phyloP scores from a whole-genome alignment of 2,888 invertebrate species.

The Hypolimnas misippus region DNA sequence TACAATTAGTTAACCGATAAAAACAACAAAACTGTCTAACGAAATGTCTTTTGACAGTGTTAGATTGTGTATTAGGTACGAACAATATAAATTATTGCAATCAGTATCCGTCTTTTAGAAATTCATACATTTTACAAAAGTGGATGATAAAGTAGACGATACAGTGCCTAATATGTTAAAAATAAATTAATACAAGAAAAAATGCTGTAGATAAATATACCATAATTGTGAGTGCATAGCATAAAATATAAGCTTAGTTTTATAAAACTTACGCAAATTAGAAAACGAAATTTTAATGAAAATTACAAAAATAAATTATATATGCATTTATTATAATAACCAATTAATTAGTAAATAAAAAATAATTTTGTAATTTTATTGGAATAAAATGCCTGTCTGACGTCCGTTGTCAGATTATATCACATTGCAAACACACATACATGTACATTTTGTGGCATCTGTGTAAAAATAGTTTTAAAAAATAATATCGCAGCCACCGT shows the following conservation, averaged over 20 bases:
- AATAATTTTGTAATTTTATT: constrained; percentile 56
- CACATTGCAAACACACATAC: constrained; percentile 42
- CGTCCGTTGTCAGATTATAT: constrained; percentile 37
- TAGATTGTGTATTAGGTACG: constrained; percentile 26
- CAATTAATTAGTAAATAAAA: constrained; percentile 22
- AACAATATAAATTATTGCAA: constrained; percentile 9
- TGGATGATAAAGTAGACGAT: constrained; percentile 7
- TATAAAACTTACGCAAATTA: constrained; percentile 6
- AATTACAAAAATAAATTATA: constrained; percentile 24
- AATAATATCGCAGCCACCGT: constrained; percentile 48
- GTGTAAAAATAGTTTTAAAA: constrained; percentile 38
- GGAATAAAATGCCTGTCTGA: constrained; percentile 54
- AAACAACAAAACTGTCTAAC: constrained; percentile 61
- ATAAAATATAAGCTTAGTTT: background rate
- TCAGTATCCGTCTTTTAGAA: constrained; percentile 16
- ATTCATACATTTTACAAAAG: constrained; percentile 9
- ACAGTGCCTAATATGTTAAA: constrained; percentile 15
- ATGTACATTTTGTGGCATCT: constrained; percentile 23
- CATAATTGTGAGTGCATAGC: constrained; percentile 9
- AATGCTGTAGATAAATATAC: constrained; percentile 35
- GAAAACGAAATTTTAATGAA: constrained; percentile 23
- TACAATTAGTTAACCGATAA: constrained; percentile 75
- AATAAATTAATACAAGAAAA: constrained; percentile 34
- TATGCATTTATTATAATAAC: constrained; percentile 24
- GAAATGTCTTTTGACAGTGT: constrained; percentile 69